Evolutionary conservation across 2,113 vertebrate genomes (phyloP).

Genomic region (Silurus glanis): DNA sequence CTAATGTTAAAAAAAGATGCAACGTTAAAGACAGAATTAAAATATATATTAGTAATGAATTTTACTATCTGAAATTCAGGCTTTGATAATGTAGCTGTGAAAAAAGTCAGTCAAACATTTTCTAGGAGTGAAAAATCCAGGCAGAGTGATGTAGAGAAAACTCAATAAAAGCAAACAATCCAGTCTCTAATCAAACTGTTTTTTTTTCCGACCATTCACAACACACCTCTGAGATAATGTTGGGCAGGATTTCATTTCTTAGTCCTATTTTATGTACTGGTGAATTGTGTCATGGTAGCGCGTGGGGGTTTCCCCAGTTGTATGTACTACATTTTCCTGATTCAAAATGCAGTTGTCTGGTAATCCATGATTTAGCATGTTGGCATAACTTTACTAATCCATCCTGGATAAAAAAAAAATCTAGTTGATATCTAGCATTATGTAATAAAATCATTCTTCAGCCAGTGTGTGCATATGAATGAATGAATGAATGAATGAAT

Average conservation of each 20-base stretch:
- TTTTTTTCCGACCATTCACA: neutral
- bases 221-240: neutral
- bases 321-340: neutral
- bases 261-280: neutral
- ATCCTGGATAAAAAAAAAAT: no score
- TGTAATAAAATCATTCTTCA: no score
- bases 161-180: neutral
- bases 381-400: no score
- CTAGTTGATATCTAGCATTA: no score
- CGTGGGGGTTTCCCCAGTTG: neutral
- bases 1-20: neutral
- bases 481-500: no score
- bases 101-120: neutral
- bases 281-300: neutral
- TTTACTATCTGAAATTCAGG: neutral
- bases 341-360: no score
- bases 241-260: neutral
- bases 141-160: neutral
- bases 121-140: neutral
- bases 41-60: neutral
- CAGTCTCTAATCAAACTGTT: neutral
- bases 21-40: neutral
- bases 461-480: no score
- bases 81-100: neutral
- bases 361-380: no score